A percentile compares a stretch with the other conserved stretches of the same genome.
Conservation (phyloP, 2,888 invertebrate genomes). For the Himalopsyche anomala region DNA sequence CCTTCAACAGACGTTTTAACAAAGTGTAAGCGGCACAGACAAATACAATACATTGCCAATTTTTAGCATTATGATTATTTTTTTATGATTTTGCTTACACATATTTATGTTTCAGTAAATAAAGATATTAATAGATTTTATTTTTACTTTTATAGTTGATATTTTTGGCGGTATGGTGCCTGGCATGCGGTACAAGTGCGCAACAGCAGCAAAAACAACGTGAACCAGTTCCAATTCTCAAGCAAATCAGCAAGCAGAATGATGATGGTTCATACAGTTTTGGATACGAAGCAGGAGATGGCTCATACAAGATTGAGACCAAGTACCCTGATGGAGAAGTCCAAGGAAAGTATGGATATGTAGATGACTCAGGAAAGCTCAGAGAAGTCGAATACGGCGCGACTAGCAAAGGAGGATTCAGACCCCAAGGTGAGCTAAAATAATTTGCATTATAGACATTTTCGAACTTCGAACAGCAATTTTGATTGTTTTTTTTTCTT, state of each 20-base stretch:
- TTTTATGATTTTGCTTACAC: too few species aligned
- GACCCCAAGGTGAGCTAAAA: slow-evolving; percentile 81
- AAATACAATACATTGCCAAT: too few species aligned
- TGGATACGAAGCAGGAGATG: slow-evolving; percentile 92
- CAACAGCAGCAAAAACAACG: slow-evolving; percentile 78
- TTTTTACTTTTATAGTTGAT: slow-evolving; percentile 61
- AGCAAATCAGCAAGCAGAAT: slow-evolving; percentile 90
- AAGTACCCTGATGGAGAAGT: slow-evolving; percentile 90
- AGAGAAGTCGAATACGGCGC: slow-evolving; percentile 93
- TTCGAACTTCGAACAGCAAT: background rate
- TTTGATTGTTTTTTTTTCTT: background rate
- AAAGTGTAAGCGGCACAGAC: too few species aligned
- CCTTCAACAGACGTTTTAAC: too few species aligned
- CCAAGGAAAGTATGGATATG: slow-evolving; percentile 92
- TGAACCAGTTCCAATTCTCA: slow-evolving; percentile 87
- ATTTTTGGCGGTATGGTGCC: slow-evolving; percentile 65
- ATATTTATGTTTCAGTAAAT: too few species aligned
- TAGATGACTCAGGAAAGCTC: slow-evolving; percentile 85
- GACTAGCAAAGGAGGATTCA: slow-evolving; percentile 87
- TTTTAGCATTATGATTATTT: too few species aligned
- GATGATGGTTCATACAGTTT: slow-evolving; percentile 93
- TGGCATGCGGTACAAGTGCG: slow-evolving; percentile 63
- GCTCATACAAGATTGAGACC: slow-evolving; percentile 91
- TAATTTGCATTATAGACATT: background rate
- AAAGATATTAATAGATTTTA: background rate